A percentile compares a stretch with the other conserved stretches of the same genome.
phyloP scores from a whole-genome alignment of 2,113 vertebrate species.

The Petrocephalus microphthalmus region DNA sequence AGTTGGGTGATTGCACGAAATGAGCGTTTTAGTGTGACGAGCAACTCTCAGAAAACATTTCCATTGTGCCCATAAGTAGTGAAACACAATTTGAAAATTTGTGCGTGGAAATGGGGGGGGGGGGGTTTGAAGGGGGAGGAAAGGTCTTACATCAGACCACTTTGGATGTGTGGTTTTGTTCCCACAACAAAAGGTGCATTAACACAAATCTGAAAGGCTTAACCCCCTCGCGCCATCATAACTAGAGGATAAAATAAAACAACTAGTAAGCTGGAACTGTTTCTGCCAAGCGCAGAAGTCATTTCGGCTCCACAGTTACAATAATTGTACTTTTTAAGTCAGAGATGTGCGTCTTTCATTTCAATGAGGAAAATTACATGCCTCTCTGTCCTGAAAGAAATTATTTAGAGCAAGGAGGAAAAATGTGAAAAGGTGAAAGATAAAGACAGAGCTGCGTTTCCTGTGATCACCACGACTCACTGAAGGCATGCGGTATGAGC shows the following conservation, averaged over 20 bases:
- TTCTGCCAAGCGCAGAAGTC: neutral
- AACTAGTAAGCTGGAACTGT: neutral
- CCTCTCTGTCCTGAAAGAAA: neutral
- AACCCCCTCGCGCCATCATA: conserved; percentile 39
- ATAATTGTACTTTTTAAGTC: conserved; percentile 15
- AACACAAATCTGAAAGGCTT: conserved; percentile 51
- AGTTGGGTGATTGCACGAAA: conserved; percentile 90
- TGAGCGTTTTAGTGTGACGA: conserved; percentile 85
- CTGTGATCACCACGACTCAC: neutral
- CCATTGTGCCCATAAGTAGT: conserved; percentile 88
- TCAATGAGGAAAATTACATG: neutral
- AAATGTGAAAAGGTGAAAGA: neutral
- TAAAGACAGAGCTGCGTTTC: neutral
- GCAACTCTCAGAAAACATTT: conserved; percentile 82
- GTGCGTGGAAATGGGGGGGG: conserved; percentile 61
- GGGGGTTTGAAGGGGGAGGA: conserved; percentile 37
- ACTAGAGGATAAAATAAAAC: neutral
- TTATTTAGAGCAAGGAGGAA: neutral
- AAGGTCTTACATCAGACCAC: conserved; percentile 53
- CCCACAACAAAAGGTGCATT: conserved; percentile 59
- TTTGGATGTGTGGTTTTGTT: conserved; percentile 39
- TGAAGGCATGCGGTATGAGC: neutral
- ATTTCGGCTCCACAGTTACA: neutral
- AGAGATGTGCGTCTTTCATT: neutral
- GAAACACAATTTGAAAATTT: conserved; percentile 74